These are phyloP conservation scores for Cotesia vestalis DNA, from an alignment of 1,140 invertebrate species.

Conservation along the genomic window DNA sequence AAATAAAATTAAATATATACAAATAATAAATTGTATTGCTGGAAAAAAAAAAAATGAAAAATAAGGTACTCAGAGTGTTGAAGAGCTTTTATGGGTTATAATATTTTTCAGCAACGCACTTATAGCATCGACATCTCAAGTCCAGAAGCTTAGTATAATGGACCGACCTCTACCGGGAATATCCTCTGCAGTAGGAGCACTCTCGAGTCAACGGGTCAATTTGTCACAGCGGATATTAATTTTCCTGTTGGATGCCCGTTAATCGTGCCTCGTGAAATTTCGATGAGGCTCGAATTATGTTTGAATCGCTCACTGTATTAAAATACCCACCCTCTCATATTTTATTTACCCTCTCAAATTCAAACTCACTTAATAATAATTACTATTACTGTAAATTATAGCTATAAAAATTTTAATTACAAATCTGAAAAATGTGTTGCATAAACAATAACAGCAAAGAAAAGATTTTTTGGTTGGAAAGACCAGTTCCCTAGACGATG, in stretches of 20 bases:
- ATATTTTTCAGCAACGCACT: conserved; percentile 24
- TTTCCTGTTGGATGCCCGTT: conserved; percentile 38
- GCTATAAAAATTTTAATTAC: too few relatives aligned
- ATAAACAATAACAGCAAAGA: background rate
- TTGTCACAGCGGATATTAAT: conserved; percentile 40
- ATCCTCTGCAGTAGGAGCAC: conserved; percentile 27
- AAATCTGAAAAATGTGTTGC: too few relatives aligned
- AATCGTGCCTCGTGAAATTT: conserved; percentile 31
- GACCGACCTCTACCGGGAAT: conserved; percentile 14
- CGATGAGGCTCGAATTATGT: background rate
- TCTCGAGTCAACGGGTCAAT: conserved; percentile 35
- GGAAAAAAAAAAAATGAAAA: background rate
- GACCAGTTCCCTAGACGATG: background rate
- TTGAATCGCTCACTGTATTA: background rate
- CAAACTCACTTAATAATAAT: too few relatives aligned
- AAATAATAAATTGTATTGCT: background rate
- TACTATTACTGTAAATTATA: too few relatives aligned
- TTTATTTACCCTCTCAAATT: too few relatives aligned
- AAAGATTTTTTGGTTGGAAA: background rate
- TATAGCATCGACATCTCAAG: conserved; percentile 25
- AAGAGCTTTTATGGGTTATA: background rate
- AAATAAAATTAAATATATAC: background rate
- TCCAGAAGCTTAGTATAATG: conserved; percentile 18
- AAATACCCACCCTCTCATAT: background rate
- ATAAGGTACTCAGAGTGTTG: background rate